These are phyloP conservation scores for Nesogale talazaci DNA, from an alignment of 2,113 vertebrate genomes.

Conservation along the genomic window DNA sequence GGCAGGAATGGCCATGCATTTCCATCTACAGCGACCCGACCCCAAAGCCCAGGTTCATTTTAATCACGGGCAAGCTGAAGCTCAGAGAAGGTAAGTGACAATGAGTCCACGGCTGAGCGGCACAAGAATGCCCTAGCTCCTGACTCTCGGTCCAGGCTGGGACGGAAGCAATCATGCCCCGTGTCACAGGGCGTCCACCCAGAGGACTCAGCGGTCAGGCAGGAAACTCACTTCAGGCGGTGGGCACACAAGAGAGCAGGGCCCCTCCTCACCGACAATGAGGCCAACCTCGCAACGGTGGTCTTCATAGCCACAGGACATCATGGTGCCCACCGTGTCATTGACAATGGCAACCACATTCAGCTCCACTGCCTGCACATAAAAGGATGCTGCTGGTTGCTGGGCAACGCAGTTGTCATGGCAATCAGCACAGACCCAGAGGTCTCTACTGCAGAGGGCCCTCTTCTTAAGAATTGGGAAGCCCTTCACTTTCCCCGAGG, in stretches of 20 bases:
- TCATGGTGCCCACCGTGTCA: conserved; percentile 91
- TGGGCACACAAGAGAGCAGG: not conserved
- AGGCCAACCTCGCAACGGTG: conserved; percentile 87
- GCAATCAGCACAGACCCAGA: conserved; percentile 71
- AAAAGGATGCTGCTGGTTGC: conserved; percentile 75
- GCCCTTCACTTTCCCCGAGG: conserved; percentile 34
- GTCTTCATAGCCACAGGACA: conserved; percentile 88
- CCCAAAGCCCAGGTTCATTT: conserved; percentile 6
- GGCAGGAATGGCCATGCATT: conserved; percentile 3
- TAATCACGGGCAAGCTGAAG: conserved; percentile 27
- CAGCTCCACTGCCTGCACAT: conserved; percentile 84
- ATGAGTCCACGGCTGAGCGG: not conserved
- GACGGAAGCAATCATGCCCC: not conserved
- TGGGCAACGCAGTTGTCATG: conserved; percentile 78
- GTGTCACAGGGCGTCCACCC: not conserved
- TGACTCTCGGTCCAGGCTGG: not conserved
- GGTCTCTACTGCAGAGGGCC: conserved; percentile 65
- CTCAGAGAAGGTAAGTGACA: conserved; percentile 25
- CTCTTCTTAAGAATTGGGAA: conserved; percentile 10
- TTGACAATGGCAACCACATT: conserved; percentile 88
- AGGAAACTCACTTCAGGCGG: conserved; percentile 43
- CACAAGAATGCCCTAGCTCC: not conserved
- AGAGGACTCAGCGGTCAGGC: not conserved
- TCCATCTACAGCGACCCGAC: not conserved
- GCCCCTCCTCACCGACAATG: conserved; percentile 85